phyloP scores from a whole-genome alignment of 2,797 vertebrate genomes.

The Hylomyscus alleni region DNA sequence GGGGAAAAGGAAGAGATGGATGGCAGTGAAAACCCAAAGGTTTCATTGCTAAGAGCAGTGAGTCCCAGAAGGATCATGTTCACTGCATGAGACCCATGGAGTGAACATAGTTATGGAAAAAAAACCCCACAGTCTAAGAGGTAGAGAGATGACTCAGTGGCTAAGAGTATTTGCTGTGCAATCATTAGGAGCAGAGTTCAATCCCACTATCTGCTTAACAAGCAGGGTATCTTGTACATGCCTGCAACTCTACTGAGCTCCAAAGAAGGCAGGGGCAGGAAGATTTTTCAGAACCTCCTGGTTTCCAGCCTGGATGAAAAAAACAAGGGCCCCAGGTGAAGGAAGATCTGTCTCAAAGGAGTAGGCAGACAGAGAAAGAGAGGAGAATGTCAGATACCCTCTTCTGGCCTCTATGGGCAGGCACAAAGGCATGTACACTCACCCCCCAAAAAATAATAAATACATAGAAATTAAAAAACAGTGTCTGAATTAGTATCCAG shows the following conservation, averaged over 20 bases:
- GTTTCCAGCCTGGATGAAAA: background rate
- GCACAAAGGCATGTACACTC: background rate
- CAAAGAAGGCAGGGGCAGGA: background rate
- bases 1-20: background rate
- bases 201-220: background rate
- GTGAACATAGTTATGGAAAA: background rate
- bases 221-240: background rate
- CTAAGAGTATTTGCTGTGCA: background rate
- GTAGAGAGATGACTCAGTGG: background rate
- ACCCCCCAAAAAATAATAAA: background rate
- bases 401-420: background rate
- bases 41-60: background rate
- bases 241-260: background rate
- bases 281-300: background rate
- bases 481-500: background rate
- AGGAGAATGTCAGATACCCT: no score
- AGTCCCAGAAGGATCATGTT: background rate
- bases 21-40: background rate
- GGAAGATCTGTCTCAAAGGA: background rate
- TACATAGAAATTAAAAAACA: background rate
- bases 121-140: background rate
- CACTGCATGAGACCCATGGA: fast-evolving
- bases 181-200: background rate
- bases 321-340: background rate
- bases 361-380: background rate